phyloP scores from a whole-genome alignment of 2,888 invertebrate genomes.

The Caenorhabditis sp. region DNA sequence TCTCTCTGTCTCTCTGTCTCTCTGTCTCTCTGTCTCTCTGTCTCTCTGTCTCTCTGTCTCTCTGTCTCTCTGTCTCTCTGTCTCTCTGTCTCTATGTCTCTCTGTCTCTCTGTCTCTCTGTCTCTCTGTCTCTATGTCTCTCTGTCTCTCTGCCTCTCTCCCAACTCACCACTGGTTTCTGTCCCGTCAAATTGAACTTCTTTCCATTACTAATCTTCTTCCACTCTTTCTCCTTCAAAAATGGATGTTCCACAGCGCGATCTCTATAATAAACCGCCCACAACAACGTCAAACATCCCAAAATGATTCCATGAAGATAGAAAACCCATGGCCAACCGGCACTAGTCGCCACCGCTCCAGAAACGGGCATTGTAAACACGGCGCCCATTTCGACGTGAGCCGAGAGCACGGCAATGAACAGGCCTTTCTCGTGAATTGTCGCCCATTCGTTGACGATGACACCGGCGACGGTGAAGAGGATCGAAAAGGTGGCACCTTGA shows the following conservation, averaged over 20 bases:
- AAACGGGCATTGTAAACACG: conserved; percentile 60
- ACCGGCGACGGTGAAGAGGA: conserved; percentile 58
- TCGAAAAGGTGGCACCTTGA: conserved; percentile 56
- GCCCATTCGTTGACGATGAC: conserved; percentile 58
- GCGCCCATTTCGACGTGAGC: conserved; percentile 59
- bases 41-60: no score
- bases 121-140: neutral
- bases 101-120: no score
- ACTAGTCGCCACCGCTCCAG: conserved; percentile 45
- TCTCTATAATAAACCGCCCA: conserved; percentile 54
- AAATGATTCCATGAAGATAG: conserved; percentile 52
- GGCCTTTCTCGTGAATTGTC: conserved; percentile 48
- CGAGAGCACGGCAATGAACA: conserved; percentile 56
- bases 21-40: no score
- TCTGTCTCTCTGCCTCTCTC: conserved; percentile 2
- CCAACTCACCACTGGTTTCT: neutral
- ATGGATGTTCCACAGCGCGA: conserved; percentile 50
- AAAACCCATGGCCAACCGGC: conserved; percentile 62
- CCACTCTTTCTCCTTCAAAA: conserved; percentile 43
- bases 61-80: no score
- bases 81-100: no score
- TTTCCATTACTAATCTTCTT: conserved; percentile 44
- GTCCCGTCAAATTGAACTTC: neutral
- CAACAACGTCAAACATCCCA: conserved; percentile 37
- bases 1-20: no score